Conservation (phyloP, 2,113 vertebrate genomes). For the Chrysemys picta region DNA sequence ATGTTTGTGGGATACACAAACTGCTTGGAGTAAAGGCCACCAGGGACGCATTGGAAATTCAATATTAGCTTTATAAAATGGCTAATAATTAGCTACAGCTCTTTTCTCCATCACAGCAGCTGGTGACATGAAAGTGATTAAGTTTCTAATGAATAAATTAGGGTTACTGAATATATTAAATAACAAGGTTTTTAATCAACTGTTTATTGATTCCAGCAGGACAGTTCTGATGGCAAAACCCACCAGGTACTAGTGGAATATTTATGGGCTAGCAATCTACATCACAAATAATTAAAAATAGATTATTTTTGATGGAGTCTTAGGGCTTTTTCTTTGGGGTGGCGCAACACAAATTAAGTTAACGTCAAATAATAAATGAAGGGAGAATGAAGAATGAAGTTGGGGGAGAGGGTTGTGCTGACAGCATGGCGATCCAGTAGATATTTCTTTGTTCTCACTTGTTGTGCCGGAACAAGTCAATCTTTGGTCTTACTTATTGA, state of each 20-base stretch:
- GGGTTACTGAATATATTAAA: constrained; percentile 79
- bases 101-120: constrained; percentile 78
- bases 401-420: constrained; percentile 15
- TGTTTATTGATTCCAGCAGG: constrained; percentile 81
- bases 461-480: constrained; percentile 30
- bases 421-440: background rate
- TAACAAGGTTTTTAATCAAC: constrained; percentile 81
- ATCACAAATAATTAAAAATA: constrained; percentile 74
- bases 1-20: constrained; percentile 73
- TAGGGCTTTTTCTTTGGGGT: constrained; percentile 38
- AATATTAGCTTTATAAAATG: constrained; percentile 84
- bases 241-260: constrained; percentile 47
- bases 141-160: constrained; percentile 81
- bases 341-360: constrained; percentile 69
- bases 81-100: constrained; percentile 85
- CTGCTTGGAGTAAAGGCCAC: constrained; percentile 71
- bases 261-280: constrained; percentile 50
- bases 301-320: constrained; percentile 78
- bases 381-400: constrained; percentile 50
- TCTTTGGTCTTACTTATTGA: background rate
- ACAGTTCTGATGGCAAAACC: constrained; percentile 60
- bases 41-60: constrained; percentile 84
- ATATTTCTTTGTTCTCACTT: constrained; percentile 2
- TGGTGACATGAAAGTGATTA: constrained; percentile 83
- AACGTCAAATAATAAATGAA: constrained; percentile 72